Conservation (phyloP, 2,888 invertebrate genomes). For the Synanthedon myopaeformis region DNA sequence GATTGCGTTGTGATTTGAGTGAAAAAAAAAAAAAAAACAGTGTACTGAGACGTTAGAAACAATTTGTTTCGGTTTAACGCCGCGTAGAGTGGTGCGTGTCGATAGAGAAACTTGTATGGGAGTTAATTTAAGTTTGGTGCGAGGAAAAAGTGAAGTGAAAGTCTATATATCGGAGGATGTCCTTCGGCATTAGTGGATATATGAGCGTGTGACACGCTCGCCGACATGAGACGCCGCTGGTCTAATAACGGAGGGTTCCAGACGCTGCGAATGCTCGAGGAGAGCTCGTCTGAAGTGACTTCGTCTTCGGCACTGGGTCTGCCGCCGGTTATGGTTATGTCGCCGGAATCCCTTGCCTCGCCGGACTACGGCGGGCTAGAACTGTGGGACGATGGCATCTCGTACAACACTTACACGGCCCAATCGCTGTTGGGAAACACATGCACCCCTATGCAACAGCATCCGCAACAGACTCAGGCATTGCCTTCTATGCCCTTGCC, state of each 20-base stretch:
- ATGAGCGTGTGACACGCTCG: constrained; percentile 59
- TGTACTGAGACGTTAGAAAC: constrained; percentile 38
- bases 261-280: constrained; percentile 75
- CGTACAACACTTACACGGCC: constrained; percentile 51
- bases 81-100: constrained; percentile 49
- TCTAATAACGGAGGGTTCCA: constrained; percentile 79
- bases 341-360: constrained; percentile 80
- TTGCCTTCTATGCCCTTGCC: constrained; percentile 64
- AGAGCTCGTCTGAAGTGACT: constrained; percentile 81
- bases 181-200: constrained; percentile 43
- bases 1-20: constrained; percentile 48
- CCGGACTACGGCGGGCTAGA: constrained; percentile 84
- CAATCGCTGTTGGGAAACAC: constrained; percentile 57
- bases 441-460: constrained; percentile 63
- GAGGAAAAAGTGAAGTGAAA: constrained; percentile 64
- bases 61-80: constrained; percentile 47
- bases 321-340: constrained; percentile 80
- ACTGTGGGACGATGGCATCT: constrained; percentile 77
- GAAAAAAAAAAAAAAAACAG: constrained; percentile 10
- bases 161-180: constrained; percentile 56
- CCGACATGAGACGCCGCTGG: constrained; percentile 82
- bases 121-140: constrained; percentile 58
- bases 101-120: constrained; percentile 26
- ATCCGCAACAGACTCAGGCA: constrained; percentile 64
- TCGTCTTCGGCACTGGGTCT: constrained; percentile 81